These are phyloP conservation scores for Macropus fuliginosus DNA, from an alignment of 2,797 vertebrate species.

Conservation along the genomic window DNA sequence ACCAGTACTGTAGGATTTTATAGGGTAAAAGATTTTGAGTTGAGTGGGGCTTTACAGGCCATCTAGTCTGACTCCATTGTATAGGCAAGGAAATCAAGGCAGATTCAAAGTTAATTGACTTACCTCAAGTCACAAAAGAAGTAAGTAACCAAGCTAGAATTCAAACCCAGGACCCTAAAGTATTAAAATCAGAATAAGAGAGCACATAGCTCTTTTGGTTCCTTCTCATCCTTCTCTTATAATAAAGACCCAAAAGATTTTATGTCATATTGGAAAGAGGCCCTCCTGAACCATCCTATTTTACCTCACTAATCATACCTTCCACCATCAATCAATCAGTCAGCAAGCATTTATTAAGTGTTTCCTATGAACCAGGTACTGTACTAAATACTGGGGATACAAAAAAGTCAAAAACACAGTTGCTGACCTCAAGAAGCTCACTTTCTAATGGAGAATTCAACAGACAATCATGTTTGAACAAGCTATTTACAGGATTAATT, in stretches of 20 bases:
- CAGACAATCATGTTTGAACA: neutral
- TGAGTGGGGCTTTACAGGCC: neutral
- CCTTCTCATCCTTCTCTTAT: constrained; percentile 6
- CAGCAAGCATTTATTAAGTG: neutral
- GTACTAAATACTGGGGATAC: neutral
- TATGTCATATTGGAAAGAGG: fast-evolving
- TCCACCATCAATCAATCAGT: neutral
- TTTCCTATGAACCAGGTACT: neutral
- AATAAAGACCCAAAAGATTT: neutral
- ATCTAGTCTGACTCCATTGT: neutral
- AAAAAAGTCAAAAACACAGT: neutral
- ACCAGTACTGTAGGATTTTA: neutral
- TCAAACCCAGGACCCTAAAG: neutral
- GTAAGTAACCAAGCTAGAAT: neutral
- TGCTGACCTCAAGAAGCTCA: neutral
- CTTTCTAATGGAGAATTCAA: neutral
- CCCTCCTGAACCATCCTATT: neutral
- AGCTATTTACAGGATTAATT: neutral
- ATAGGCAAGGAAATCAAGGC: neutral
- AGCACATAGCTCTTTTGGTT: neutral
- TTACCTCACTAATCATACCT: neutral
- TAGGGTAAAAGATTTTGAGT: neutral
- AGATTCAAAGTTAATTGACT: neutral
- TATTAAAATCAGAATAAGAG: neutral
- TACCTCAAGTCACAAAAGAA: neutral